Conservation (phyloP, 2,888 invertebrate genomes). For the Lasius platythorax region DNA sequence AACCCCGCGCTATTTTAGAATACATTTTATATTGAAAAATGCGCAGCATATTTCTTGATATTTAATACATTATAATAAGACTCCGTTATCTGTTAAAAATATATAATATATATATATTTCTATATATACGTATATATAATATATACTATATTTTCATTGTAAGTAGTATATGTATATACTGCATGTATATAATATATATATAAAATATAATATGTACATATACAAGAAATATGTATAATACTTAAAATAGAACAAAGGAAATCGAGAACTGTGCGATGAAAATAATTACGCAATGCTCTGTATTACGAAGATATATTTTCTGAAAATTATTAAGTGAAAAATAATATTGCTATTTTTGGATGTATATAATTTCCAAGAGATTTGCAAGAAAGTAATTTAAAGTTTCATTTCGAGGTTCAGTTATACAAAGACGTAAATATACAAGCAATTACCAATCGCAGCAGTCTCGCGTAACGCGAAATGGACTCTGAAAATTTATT, state of each 20-base stretch:
- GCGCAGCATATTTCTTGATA: not conserved
- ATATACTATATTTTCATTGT: not conserved
- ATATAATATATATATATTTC: too few species aligned
- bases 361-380: not conserved
- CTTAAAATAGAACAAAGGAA: too few species aligned
- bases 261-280: too few species aligned
- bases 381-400: not conserved
- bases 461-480: not conserved
- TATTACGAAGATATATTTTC: too few species aligned
- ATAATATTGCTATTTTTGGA: not conserved
- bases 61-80: not conserved
- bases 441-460: not conserved
- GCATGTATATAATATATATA: too few species aligned
- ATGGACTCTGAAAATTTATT: not conserved
- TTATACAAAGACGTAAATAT: not conserved
- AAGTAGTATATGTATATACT: too few species aligned
- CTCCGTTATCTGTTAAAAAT: not conserved
- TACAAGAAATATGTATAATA: too few species aligned
- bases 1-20: not conserved
- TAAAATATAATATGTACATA: too few species aligned
- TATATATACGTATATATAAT: not conserved
- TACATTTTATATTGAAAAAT: not conserved
- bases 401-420: not conserved
- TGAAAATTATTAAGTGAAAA: not conserved
- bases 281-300: too few species aligned